Percentiles rank a stretch among this genome's conserved stretches.
These are phyloP conservation scores for Alauda arvensis DNA, from an alignment of 2,797 vertebrate genomes.

Conservation along the genomic window DNA sequence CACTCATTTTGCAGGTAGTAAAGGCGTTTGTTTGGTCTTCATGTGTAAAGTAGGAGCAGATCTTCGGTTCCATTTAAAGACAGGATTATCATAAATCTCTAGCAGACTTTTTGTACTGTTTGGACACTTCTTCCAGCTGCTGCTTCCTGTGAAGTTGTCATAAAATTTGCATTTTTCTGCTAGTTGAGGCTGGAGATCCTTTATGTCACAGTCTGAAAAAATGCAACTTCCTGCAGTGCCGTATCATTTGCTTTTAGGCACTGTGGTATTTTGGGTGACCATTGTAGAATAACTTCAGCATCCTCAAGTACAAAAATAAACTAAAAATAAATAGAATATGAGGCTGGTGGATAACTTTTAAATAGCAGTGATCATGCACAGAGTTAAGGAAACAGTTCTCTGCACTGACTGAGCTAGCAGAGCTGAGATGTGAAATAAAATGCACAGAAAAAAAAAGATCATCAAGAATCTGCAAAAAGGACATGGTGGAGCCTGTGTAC, in stretches of 20 bases:
- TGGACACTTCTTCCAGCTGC: not conserved
- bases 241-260: not conserved
- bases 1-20: not conserved
- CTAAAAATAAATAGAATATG: not conserved
- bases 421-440: not conserved
- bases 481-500: rapidly evolving
- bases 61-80: not conserved
- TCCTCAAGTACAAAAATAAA: not conserved
- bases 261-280: rapidly evolving
- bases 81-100: not conserved
- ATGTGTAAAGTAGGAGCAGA: not conserved
- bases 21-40: not conserved
- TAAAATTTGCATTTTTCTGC: not conserved
- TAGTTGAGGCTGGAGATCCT: not conserved
- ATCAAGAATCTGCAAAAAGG: not conserved
- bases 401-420: not conserved
- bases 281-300: rapidly evolving
- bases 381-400: not conserved
- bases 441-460: not conserved
- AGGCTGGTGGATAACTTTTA: not conserved
- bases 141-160: not conserved
- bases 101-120: not conserved
- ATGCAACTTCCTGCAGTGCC: not conserved
- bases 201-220: not conserved
- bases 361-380: not conserved